Percentiles rank a stretch among this genome's conserved stretches.
Evolutionary conservation across 2,113 vertebrate species (phyloP).

Genomic region (Pterocles gutturalis): DNA sequence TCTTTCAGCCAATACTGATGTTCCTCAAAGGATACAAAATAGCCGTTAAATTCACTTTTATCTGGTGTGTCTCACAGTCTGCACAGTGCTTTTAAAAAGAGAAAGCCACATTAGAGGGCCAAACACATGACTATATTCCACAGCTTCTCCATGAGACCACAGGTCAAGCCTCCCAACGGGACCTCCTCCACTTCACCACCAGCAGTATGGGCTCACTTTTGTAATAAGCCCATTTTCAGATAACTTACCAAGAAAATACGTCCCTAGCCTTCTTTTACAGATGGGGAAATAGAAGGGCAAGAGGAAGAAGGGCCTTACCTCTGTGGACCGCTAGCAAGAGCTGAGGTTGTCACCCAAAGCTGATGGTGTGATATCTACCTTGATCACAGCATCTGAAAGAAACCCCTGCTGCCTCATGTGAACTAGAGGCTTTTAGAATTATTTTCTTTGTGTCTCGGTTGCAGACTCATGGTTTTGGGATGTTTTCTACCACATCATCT

Average conservation of each 20-base stretch:
- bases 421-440: neutral
- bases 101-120: neutral
- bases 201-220: neutral
- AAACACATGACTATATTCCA: neutral
- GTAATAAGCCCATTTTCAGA: neutral
- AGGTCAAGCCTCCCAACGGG: neutral
- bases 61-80: neutral
- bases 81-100: neutral
- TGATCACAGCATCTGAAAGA: neutral
- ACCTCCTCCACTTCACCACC: neutral
- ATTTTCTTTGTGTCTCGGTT: neutral
- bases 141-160: neutral
- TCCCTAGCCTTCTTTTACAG: neutral
- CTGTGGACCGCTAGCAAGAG: neutral
- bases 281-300: neutral
- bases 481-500: neutral
- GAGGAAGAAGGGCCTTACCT: neutral
- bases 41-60: slow-evolving; percentile 36
- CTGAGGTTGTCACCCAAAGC: neutral
- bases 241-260: neutral
- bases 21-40: slow-evolving; percentile 42
- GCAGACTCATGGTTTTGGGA: neutral
- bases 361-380: neutral
- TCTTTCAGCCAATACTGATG: slow-evolving; percentile 34
- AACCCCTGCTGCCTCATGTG: neutral